Conservation (phyloP, 2,888 invertebrate species). For the Carpatolechia fugitivella region DNA sequence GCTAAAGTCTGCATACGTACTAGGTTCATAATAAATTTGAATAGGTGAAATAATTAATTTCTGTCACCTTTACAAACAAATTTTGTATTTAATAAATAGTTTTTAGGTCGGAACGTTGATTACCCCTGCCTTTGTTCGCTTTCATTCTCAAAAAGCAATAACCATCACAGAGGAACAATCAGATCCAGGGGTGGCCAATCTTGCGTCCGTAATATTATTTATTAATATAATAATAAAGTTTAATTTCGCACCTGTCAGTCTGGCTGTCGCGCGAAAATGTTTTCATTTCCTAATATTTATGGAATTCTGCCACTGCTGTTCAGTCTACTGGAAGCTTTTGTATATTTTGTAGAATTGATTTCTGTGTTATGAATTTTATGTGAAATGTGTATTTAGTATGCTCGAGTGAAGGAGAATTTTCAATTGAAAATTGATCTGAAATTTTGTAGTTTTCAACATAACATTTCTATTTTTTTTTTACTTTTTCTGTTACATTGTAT, state of each 20-base stretch:
- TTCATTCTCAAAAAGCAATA: conserved; percentile 35
- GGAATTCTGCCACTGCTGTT: conserved; percentile 34
- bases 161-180: conserved; percentile 29
- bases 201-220: conserved; percentile 37
- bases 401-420: too few species aligned
- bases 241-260: conserved; percentile 63
- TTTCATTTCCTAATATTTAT: conserved; percentile 57
- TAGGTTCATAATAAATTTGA: too few species aligned
- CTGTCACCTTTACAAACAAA: neutral
- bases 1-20: too few species aligned
- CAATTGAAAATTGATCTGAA: too few species aligned
- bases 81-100: conserved; percentile 4
- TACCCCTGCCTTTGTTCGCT: conserved; percentile 14
- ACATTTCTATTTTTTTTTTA: too few species aligned
- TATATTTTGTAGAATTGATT: conserved; percentile 19
- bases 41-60: neutral
- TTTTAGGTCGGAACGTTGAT: conserved; percentile 8
- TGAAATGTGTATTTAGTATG: too few species aligned
- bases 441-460: too few species aligned
- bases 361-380: conserved; percentile 2
- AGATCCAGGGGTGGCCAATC: conserved; percentile 28
- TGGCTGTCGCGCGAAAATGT: conserved; percentile 33
- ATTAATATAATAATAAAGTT: conserved; percentile 52
- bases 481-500: too few species aligned
- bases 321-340: conserved; percentile 28